Evolutionary conservation across 2,797 vertebrate genomes (phyloP).

Genomic region (Nannoperca australis): DNA sequence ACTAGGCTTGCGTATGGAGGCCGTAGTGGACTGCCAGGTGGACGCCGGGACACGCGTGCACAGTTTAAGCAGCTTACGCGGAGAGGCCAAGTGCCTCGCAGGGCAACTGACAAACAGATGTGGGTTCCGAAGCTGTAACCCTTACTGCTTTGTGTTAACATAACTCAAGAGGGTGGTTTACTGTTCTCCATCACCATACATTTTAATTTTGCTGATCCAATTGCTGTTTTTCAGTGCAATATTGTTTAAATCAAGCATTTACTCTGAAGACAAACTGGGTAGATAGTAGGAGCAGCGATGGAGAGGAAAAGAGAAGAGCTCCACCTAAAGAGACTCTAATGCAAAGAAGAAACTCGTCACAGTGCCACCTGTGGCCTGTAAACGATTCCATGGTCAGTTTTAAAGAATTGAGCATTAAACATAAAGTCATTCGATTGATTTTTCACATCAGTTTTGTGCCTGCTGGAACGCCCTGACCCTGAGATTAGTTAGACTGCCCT

Average conservation of each 20-base stretch:
- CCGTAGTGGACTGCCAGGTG: constrained; percentile 23
- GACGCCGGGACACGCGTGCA: constrained; percentile 7
- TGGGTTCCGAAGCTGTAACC: neutral
- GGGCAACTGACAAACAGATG: constrained; percentile 19
- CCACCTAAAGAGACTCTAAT: neutral
- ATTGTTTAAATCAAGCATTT: neutral
- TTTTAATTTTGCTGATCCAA: neutral
- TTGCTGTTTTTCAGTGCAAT: neutral
- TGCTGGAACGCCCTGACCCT: neutral
- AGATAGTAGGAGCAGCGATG: neutral
- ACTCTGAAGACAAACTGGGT: neutral
- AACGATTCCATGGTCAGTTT: neutral
- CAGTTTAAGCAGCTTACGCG: constrained; percentile 38
- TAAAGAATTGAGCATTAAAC: neutral
- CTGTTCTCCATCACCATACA: neutral
- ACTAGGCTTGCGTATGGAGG: constrained; percentile 21
- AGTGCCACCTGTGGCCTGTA: neutral
- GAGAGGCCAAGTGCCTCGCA: neutral
- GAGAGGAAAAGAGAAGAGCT: neutral
- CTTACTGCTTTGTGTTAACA: neutral
- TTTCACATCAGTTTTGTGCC: neutral
- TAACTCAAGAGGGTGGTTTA: neutral
- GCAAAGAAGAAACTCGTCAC: neutral
- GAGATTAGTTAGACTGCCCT: constrained; percentile 23
- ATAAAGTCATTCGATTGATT: neutral